Conservation (phyloP, 2,113 vertebrate species). For the Chloropsis cyanopogon region DNA sequence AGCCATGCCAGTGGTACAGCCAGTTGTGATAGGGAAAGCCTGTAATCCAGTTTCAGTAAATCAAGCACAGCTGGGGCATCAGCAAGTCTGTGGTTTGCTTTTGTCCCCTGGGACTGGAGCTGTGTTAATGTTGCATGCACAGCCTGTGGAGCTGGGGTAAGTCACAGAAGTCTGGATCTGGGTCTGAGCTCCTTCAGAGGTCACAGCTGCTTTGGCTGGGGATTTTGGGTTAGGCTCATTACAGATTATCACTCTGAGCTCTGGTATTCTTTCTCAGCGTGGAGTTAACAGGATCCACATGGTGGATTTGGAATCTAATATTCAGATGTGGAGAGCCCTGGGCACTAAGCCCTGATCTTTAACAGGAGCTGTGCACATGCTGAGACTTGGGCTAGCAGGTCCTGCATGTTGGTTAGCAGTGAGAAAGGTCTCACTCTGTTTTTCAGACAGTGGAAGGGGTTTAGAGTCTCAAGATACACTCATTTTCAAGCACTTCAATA, state of each 20-base stretch:
- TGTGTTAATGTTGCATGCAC: neutral
- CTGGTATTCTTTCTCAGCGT: conserved; percentile 1
- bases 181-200: neutral
- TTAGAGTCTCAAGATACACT: neutral
- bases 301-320: conserved; percentile 15
- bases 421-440: neutral
- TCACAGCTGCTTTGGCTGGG: neutral
- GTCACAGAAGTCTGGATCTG: neutral
- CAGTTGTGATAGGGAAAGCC: neutral
- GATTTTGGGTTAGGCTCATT: conserved; percentile 22
- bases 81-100: neutral
- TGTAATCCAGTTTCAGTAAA: neutral
- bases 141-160: neutral
- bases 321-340: neutral
- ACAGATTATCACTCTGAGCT: neutral
- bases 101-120: neutral
- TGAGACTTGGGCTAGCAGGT: neutral
- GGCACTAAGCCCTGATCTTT: neutral
- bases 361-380: neutral
- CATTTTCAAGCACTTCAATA: neutral
- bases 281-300: conserved; percentile 29
- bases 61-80: neutral
- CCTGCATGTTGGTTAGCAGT: fast-evolving
- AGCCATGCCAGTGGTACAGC: neutral
- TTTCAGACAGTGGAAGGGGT: neutral